A percentile compares a stretch with the other conserved stretches of the same genome.
Evolutionary conservation across 2,113 vertebrate species (phyloP).

Genomic region (Plestiodon gilberti): DNA sequence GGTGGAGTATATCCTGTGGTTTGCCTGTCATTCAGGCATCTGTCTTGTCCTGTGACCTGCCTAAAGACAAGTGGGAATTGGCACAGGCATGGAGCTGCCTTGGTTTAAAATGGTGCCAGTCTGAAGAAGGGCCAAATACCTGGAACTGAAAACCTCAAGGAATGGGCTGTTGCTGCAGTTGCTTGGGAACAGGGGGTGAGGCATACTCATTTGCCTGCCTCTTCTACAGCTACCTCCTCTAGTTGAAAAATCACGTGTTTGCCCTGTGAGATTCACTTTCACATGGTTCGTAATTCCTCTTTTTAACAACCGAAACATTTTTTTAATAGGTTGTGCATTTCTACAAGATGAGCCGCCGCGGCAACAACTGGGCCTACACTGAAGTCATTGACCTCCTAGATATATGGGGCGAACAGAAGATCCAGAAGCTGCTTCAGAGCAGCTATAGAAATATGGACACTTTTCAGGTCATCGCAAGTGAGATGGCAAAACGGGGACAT

Average conservation of each 20-base stretch:
- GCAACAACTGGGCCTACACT: slow-evolving; percentile 18
- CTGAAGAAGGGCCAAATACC: neutral
- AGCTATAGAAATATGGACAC: slow-evolving; percentile 31
- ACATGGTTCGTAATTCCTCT: neutral
- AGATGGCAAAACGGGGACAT: slow-evolving; percentile 17
- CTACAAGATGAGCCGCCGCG: slow-evolving; percentile 11
- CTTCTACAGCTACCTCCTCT: neutral
- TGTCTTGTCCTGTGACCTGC: neutral
- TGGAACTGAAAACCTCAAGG: neutral
- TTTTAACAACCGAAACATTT: neutral
- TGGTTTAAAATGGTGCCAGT: neutral
- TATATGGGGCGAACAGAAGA: slow-evolving; percentile 27
- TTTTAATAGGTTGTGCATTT: neutral
- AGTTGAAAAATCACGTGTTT: neutral
- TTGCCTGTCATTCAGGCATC: neutral
- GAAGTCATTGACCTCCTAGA: slow-evolving; percentile 28
- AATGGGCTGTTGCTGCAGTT: neutral
- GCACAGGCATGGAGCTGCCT: neutral
- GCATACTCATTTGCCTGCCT: too few relatives aligned
- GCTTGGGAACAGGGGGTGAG: neutral
- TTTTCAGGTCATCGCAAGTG: slow-evolving; percentile 13
- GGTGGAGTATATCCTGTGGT: neutral
- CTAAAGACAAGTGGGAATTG: neutral
- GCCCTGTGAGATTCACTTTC: too few relatives aligned
- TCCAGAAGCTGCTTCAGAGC: slow-evolving; percentile 22